Conservation (phyloP, 1,140 invertebrate species). For the Pteromalus puparum region DNA sequence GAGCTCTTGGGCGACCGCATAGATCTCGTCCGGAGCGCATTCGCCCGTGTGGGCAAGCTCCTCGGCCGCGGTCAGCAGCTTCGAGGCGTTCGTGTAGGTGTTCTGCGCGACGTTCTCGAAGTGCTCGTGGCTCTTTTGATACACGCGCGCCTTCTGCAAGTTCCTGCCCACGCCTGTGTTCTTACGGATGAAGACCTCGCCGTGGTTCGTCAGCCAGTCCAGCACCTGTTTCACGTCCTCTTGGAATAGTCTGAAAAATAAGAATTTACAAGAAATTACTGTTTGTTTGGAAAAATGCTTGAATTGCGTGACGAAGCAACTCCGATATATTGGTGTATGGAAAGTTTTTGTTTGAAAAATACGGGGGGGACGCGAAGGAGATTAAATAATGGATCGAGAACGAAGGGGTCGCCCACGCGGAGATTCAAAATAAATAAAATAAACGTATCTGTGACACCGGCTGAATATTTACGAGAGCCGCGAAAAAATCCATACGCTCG, state of each 20-base stretch:
- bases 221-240: slow-evolving; percentile 97
- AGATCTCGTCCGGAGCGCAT: slow-evolving; percentile 96
- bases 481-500: background rate
- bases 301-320: too few species aligned
- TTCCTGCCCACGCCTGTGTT: slow-evolving; percentile 97
- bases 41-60: slow-evolving; percentile 97
- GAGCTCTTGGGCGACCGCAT: slow-evolving; percentile 93
- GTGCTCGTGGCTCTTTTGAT: slow-evolving; percentile 98
- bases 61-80: slow-evolving; percentile 95
- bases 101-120: slow-evolving; percentile 99
- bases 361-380: too few species aligned
- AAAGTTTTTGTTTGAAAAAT: too few species aligned
- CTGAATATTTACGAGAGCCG: background rate
- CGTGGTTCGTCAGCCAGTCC: slow-evolving; percentile 98
- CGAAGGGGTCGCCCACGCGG: too few species aligned
- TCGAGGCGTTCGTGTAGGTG: slow-evolving; percentile 99
- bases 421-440: slow-evolving; percentile 8
- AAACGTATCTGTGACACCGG: background rate
- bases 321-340: too few species aligned
- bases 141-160: slow-evolving; percentile 93
- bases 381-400: too few species aligned
- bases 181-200: slow-evolving; percentile 98
- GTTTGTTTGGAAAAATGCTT: too few species aligned
- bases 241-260: slow-evolving; percentile 84
- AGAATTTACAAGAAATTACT: background rate